Conservation (phyloP, 2,888 invertebrate species). For the Folsomia manolachei region DNA sequence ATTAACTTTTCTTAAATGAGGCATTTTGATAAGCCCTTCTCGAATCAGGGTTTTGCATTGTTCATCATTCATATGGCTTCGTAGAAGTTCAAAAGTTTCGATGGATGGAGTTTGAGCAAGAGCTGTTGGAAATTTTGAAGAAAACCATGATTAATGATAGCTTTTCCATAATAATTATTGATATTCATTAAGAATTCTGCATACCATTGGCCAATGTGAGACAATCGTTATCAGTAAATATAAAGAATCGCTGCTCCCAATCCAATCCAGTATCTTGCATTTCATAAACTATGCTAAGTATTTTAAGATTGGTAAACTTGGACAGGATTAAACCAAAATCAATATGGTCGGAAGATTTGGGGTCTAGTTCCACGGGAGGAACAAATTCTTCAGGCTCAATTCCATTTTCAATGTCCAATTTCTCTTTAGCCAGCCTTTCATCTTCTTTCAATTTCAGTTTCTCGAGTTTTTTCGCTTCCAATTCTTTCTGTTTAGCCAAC, state of each 20-base stretch:
- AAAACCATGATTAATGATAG: background rate
- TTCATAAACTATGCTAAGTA: slow-evolving; percentile 45
- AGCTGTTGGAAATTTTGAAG: slow-evolving; percentile 19
- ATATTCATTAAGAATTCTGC: background rate
- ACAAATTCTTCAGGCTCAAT: slow-evolving; percentile 4
- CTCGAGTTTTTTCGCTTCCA: slow-evolving; percentile 23
- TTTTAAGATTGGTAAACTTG: slow-evolving; percentile 35
- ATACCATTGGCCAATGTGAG: slow-evolving; percentile 43
- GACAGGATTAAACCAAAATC: slow-evolving; percentile 43
- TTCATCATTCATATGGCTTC: slow-evolving; percentile 43
- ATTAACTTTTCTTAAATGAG: slow-evolving; percentile 44
- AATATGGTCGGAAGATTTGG: slow-evolving; percentile 39
- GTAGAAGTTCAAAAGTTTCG: slow-evolving; percentile 43
- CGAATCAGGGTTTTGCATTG: slow-evolving; percentile 46
- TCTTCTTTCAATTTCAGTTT: slow-evolving; percentile 24
- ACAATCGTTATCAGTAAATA: slow-evolving; percentile 47
- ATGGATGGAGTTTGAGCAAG: slow-evolving; percentile 32
- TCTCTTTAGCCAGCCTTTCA: background rate
- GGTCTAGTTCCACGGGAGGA: slow-evolving; percentile 15
- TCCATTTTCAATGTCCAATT: slow-evolving; percentile 7
- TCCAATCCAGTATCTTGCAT: slow-evolving; percentile 45
- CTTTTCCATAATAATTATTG: background rate
- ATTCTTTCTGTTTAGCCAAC: background rate
- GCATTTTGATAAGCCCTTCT: slow-evolving; percentile 46
- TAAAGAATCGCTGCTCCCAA: slow-evolving; percentile 42